A percentile compares a stretch with the other conserved stretches of the same genome.
These are phyloP conservation scores for Serilophus lunatus DNA, from an alignment of 2,113 vertebrate genomes.

Conservation along the genomic window DNA sequence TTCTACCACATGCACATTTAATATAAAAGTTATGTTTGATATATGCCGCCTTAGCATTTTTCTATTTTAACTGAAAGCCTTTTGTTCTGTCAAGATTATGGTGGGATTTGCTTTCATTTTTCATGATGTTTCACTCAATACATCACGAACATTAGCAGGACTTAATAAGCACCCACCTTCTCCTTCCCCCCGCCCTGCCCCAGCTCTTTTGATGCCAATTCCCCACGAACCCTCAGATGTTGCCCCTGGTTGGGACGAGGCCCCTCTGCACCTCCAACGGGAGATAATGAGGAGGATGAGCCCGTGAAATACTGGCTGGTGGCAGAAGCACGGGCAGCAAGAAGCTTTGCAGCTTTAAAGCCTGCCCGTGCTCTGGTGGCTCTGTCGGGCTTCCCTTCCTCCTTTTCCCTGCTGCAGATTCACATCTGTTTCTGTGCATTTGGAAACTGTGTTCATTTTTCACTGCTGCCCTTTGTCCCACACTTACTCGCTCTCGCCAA, in stretches of 20 bases:
- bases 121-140: constrained; percentile 71
- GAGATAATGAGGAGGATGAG: background rate
- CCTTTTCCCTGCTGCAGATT: background rate
- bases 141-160: constrained; percentile 64
- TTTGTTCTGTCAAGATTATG: constrained; percentile 76
- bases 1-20: constrained; percentile 63
- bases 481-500: constrained; percentile 38
- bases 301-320: background rate
- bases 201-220: background rate
- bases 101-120: constrained; percentile 72
- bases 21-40: constrained; percentile 74
- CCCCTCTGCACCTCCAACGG: background rate
- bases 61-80: constrained; percentile 72
- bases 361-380: background rate
- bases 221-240: background rate
- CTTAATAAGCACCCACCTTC: constrained; percentile 45
- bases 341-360: background rate
- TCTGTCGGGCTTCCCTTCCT: constrained; percentile 15
- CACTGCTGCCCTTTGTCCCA: constrained; percentile 68
- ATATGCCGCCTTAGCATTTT: constrained; percentile 61
- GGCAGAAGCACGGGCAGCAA: background rate
- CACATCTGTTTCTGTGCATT: constrained; percentile 74
- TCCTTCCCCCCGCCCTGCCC: background rate
- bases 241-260: background rate
- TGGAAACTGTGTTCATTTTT: constrained; percentile 70